A percentile compares a stretch with the other conserved stretches of the same genome.
Conservation (phyloP, 2,113 vertebrate species). For the Tychaedon coryphoeus region DNA sequence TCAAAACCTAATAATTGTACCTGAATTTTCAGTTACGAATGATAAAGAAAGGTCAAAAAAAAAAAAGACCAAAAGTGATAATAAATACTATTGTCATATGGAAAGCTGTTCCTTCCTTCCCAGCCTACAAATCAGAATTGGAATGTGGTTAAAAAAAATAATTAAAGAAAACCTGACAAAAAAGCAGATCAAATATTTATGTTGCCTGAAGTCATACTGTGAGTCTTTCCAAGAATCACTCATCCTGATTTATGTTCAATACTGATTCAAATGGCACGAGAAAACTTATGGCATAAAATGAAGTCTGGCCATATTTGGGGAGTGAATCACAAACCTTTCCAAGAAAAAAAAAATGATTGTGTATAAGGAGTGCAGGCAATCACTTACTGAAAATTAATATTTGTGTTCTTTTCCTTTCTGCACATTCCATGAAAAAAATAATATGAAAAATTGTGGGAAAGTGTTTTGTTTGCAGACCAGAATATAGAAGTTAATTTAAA, state of each 20-base stretch:
- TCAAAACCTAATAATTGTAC: background rate
- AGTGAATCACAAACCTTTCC: background rate
- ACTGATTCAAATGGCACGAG: background rate
- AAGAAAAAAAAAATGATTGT: background rate
- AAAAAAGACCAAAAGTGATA: background rate
- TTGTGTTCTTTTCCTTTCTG: background rate
- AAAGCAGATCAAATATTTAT: constrained; percentile 60
- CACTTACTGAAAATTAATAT: background rate
- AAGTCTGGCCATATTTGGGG: background rate
- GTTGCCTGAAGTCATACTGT: constrained; percentile 32
- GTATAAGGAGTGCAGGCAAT: background rate
- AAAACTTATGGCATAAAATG: background rate
- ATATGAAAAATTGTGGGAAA: background rate
- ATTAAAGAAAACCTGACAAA: background rate
- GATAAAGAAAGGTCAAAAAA: background rate
- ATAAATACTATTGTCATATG: background rate
- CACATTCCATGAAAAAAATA: background rate
- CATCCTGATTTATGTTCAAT: background rate
- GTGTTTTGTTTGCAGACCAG: background rate
- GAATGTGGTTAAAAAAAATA: background rate
- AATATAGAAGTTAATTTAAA: background rate
- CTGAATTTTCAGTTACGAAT: background rate
- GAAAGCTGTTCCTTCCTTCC: background rate
- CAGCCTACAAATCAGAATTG: background rate
- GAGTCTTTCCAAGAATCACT: background rate